Conservation (phyloP, 1,140 invertebrate species). For the Hycleus cichorii region DNA sequence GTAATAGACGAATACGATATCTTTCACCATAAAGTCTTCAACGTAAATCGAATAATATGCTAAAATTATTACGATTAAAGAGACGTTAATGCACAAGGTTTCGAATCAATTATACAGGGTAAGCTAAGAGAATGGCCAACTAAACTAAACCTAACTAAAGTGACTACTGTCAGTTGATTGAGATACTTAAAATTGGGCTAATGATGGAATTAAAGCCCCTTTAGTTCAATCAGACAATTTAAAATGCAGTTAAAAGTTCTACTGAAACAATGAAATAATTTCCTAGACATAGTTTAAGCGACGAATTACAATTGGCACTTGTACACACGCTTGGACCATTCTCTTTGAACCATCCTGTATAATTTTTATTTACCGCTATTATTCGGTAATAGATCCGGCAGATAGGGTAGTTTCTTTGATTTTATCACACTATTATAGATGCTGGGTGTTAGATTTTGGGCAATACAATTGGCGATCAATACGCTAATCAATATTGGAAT, state of each 20-base stretch:
- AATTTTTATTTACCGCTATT: conserved; percentile 55
- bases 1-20: conserved; percentile 86
- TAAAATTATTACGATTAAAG: conserved; percentile 35
- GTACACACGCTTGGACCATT: too few relatives aligned
- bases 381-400: conserved; percentile 81
- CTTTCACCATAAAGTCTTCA: conserved; percentile 91
- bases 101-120: too few relatives aligned
- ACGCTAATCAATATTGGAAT: conserved; percentile 95
- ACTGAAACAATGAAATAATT: too few relatives aligned
- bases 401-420: conserved; percentile 93
- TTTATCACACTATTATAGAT: conserved; percentile 97
- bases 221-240: too few relatives aligned
- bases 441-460: conserved; percentile 75
- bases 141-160: background rate
- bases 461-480: conserved; percentile 68
- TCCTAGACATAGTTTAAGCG: too few relatives aligned
- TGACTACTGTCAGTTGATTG: background rate
- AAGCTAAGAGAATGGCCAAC: background rate
- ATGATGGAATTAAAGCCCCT: too few relatives aligned
- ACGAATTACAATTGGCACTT: too few relatives aligned
- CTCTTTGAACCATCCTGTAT: too few relatives aligned
- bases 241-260: too few relatives aligned
- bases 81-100: background rate
- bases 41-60: conserved; percentile 91
- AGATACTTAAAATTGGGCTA: background rate